These are phyloP conservation scores for Apostichopus californicus DNA, from an alignment of 35 echinoderm and acorn worm genomes.

Conservation along the genomic window DNA sequence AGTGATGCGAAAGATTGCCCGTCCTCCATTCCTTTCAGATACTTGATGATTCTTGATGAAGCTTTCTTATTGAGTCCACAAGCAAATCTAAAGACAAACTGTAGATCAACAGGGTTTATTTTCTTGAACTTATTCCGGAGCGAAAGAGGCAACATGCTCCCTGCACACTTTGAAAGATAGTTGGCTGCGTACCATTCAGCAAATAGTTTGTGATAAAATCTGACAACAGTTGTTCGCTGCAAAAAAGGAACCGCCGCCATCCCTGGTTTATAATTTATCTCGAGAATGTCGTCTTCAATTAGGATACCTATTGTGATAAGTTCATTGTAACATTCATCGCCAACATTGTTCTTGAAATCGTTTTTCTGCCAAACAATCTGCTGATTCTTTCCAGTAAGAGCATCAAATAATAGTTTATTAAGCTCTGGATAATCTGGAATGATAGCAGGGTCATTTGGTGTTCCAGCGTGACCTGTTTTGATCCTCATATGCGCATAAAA, in stretches of 20 bases:
- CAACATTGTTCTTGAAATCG: not conserved
- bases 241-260: not conserved
- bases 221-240: not conserved
- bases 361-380: not conserved
- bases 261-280: not conserved
- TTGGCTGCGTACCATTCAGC: constrained; percentile 28
- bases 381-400: not conserved
- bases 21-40: not conserved
- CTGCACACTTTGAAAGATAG: not conserved
- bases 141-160: not conserved
- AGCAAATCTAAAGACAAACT: constrained; percentile 21
- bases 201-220: constrained; percentile 36
- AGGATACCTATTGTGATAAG: not conserved
- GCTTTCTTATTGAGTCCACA: constrained; percentile 10
- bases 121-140: not conserved
- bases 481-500: not conserved
- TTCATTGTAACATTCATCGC: not conserved
- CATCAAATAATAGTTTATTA: not conserved
- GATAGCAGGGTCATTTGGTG: too few species aligned
- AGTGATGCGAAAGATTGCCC: not conserved
- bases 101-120: not conserved
- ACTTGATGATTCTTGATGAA: not conserved
- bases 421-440: not conserved
- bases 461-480: not conserved
- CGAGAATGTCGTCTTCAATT: not conserved